Conservation (phyloP, 1,140 invertebrate genomes). For the Papilio glaucus region DNA sequence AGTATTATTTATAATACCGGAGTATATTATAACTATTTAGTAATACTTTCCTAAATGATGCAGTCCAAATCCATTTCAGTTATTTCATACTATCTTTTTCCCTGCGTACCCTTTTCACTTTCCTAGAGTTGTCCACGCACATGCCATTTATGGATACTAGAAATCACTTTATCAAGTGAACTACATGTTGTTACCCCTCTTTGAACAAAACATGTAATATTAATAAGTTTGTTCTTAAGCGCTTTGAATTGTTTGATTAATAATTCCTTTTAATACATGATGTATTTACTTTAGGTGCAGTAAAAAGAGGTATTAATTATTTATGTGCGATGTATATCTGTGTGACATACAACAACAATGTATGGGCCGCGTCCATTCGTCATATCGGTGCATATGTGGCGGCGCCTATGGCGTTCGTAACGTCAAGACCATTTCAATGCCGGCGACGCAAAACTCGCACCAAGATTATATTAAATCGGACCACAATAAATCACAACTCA, state of each 20-base stretch:
- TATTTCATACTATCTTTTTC: no score
- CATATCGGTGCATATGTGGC: slow-evolving; percentile 56
- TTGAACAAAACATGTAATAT: neutral
- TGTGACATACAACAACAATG: slow-evolving; percentile 20
- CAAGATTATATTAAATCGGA: slow-evolving; percentile 70
- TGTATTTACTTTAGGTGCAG: neutral
- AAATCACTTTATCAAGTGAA: no score
- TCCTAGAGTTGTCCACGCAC: no score
- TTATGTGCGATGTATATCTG: slow-evolving; percentile 25
- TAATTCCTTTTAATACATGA: slow-evolving; percentile 14
- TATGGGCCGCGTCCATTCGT: slow-evolving; percentile 43
- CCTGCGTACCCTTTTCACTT: no score
- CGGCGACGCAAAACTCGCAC: slow-evolving; percentile 42
- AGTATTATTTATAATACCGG: no score
- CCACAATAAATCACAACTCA: slow-evolving; percentile 77
- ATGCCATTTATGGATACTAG: no score
- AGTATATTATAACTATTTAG: no score
- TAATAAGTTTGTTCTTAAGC: neutral
- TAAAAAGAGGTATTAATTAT: slow-evolving; percentile 21
- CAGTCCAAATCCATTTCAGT: no score
- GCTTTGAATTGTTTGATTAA: slow-evolving; percentile 3
- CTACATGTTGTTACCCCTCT: no score
- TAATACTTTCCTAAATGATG: no score
- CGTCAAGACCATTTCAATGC: slow-evolving; percentile 51
- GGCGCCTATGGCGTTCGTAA: slow-evolving; percentile 55